Percentiles rank a stretch among this genome's conserved stretches.
Evolutionary conservation across 2,797 vertebrate genomes (phyloP).

Genomic region (Pantherophis alleghaniensis): DNA sequence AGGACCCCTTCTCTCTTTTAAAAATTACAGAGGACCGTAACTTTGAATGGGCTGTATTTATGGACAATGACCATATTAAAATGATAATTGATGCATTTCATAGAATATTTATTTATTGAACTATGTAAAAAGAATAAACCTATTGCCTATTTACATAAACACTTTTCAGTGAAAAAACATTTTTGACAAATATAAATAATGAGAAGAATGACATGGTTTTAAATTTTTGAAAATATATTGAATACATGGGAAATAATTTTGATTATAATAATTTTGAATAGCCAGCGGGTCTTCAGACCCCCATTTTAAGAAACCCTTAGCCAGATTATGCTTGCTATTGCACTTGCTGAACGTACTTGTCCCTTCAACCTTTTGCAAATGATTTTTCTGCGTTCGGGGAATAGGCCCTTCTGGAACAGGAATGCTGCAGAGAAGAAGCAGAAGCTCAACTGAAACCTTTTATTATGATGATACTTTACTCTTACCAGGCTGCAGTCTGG

Average conservation of each 20-base stretch:
- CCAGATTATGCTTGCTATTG: background rate
- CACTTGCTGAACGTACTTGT: background rate
- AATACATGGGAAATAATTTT: background rate
- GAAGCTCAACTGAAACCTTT: background rate
- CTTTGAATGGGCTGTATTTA: background rate
- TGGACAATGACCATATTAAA: background rate
- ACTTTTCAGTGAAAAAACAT: background rate
- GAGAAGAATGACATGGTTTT: background rate
- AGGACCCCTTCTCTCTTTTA: background rate
- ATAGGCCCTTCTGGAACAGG: background rate
- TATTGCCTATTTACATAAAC: background rate
- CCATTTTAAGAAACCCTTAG: background rate
- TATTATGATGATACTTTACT: background rate
- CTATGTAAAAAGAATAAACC: background rate
- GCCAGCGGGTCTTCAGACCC: no score
- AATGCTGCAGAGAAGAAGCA: background rate
- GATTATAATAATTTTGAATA: background rate
- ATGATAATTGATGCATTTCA: background rate
- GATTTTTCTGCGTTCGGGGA: background rate
- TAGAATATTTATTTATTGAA: background rate
- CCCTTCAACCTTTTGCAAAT: background rate
- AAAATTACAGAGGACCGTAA: background rate
- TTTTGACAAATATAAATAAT: background rate
- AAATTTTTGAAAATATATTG: background rate
- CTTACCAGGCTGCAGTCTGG: background rate